Base-by-base conservation (phyloP, 92 coral and sea anemone species). In the Palythoa caribaeorum region DNA sequence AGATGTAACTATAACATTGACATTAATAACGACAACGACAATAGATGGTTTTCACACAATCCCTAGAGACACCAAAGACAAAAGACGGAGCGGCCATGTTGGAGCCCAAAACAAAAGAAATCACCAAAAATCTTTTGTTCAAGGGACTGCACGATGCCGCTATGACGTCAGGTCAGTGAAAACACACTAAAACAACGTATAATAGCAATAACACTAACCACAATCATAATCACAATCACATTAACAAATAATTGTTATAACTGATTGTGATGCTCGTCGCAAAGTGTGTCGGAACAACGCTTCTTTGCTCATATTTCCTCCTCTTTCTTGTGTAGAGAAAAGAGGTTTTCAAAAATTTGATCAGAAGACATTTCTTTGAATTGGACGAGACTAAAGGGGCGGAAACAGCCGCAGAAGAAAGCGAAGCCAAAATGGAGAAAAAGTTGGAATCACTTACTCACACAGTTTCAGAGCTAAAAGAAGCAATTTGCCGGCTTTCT, bases 331-430 rank as follows among this genome's bases (percentile, higher is more conserved):
- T 52, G 48, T 7, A 93, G 96, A 84, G 96, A 80, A 90, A 92
- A 77, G 71, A 65, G 21, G 88, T 93, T 54, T 79, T 93, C 40
- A 91, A 88, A 57, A 79, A 87, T 68, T 80, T 93, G 38, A 90
- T 91, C 8, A 89, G 89, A 14, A 91, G 96, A 19, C 87, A 93
- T 79, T 93, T 91, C 69, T 89, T 80, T 38, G 85, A 80, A 19
- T 38, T 80, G 52, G 60, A 80, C 73, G 85, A 80, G 17, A 36
- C 85, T 12, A 80, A 80, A 28, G 17, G 85, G 17, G 55, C 85
- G 1, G 85, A 80, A 36, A 63, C 73, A 1, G 60, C 60, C 50
- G 53, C 73, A 6, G 85, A 80, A 40, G 85, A 80, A 63, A 80
- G 59, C 16, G 85, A 80, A 80, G 73, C 54, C 15, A 80, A 80